Evolutionary conservation across 2,797 vertebrate genomes (phyloP).

Genomic region (Coregonus ussuriensis): DNA sequence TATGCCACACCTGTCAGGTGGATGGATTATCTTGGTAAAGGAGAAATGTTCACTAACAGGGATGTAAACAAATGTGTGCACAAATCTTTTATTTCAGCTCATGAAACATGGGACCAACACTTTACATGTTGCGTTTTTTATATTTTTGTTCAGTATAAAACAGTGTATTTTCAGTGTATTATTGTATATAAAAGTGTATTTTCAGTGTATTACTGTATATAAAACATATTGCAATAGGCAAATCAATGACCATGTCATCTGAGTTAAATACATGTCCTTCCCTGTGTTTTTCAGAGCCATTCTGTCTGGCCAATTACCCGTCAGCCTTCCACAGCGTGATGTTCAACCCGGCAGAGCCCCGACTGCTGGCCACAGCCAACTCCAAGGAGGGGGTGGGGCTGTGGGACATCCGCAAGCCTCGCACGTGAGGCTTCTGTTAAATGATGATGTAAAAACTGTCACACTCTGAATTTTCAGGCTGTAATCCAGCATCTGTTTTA

Average conservation of each 20-base stretch:
- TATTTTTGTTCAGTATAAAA: too few species aligned
- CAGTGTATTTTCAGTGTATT: too few species aligned
- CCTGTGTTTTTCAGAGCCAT: slow-evolving; percentile 82
- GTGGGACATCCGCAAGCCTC: slow-evolving; percentile 98
- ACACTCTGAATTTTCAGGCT: not conserved
- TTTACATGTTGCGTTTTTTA: too few species aligned
- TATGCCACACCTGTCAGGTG: too few species aligned
- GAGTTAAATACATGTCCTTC: not conserved
- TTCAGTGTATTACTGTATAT: not conserved
- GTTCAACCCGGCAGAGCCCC: slow-evolving; percentile 97
- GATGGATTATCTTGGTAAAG: too few species aligned
- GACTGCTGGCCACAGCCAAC: slow-evolving; percentile 96
- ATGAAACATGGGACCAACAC: too few species aligned
- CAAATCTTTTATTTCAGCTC: too few species aligned
- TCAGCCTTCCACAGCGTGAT: slow-evolving; percentile 99
- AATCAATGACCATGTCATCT: not conserved
- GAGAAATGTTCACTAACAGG: too few species aligned
- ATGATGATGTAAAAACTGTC: not conserved
- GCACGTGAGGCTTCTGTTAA: slow-evolving; percentile 82
- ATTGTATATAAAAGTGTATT: too few species aligned
- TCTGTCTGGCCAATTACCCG: slow-evolving; percentile 97
- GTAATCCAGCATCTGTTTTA: not conserved
- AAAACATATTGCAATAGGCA: not conserved
- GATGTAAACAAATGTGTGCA: too few species aligned
- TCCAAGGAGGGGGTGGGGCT: slow-evolving; percentile 98